Evolutionary conservation across 2,888 invertebrate genomes (phyloP).

Genomic region (Sisyra nigra): DNA sequence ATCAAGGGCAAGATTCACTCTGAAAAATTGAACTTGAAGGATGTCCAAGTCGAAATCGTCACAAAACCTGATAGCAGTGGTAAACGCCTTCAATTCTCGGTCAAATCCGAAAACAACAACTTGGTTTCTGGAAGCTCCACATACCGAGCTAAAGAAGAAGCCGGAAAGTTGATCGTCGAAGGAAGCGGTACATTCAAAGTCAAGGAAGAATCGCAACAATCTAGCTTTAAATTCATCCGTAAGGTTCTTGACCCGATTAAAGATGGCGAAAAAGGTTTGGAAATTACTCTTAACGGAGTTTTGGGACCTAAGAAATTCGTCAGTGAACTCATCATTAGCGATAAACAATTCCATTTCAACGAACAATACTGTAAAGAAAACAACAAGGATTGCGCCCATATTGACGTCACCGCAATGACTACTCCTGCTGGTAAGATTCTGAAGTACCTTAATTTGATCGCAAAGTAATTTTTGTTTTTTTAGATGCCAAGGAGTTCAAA

Average conservation of each 20-base stretch:
- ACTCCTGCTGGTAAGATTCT: slow-evolving; percentile 27
- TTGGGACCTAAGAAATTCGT: slow-evolving; percentile 54
- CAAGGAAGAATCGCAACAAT: slow-evolving; percentile 48
- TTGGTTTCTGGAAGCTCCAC: slow-evolving; percentile 55
- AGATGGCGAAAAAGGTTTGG: slow-evolving; percentile 50
- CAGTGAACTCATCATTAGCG: slow-evolving; percentile 51
- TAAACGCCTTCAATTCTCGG: slow-evolving; percentile 44
- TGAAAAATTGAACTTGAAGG: slow-evolving; percentile 43
- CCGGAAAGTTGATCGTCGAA: slow-evolving; percentile 53
- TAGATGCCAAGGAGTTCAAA: slow-evolving; percentile 33
- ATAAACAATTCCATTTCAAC: slow-evolving; percentile 52
- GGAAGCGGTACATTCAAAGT: slow-evolving; percentile 57
- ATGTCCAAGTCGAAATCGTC: slow-evolving; percentile 43
- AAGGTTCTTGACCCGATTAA: slow-evolving; percentile 38
- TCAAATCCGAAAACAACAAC: slow-evolving; percentile 46
- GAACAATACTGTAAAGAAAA: slow-evolving; percentile 56
- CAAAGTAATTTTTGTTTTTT: neutral
- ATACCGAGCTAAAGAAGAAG: slow-evolving; percentile 53
- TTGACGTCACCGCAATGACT: slow-evolving; percentile 46
- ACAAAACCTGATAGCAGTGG: slow-evolving; percentile 41
- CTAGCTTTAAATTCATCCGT: slow-evolving; percentile 57
- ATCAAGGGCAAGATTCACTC: slow-evolving; percentile 44
- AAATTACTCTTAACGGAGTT: slow-evolving; percentile 46
- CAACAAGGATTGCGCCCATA: slow-evolving; percentile 60
- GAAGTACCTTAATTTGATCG: neutral